These are phyloP conservation scores for Colossoma macropomum DNA, from an alignment of 2,113 vertebrate genomes.

Conservation along the genomic window DNA sequence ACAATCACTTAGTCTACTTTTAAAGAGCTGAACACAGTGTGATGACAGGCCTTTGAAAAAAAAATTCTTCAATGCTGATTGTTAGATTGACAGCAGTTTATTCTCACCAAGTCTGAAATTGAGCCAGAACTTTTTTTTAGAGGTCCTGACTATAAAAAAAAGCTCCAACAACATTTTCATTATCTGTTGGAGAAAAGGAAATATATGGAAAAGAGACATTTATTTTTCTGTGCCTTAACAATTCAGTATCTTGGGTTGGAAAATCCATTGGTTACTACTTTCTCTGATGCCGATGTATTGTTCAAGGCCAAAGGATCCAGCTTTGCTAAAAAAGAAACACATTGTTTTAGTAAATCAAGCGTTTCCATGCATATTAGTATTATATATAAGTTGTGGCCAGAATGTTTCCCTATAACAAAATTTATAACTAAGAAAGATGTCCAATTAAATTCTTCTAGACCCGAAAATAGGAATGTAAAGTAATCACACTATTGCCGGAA, in stretches of 20 bases:
- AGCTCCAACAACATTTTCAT: accelerated
- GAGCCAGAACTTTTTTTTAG: neutral
- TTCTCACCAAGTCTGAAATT: neutral
- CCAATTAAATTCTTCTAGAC: neutral
- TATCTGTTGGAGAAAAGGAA: neutral
- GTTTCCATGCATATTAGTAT: neutral
- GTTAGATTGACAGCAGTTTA: neutral
- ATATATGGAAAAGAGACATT: neutral
- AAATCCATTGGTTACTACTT: neutral
- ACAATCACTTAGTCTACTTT: neutral
- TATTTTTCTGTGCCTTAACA: neutral
- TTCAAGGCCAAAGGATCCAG: neutral
- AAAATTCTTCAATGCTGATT: neutral
- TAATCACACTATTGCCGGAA: conserved; percentile 6
- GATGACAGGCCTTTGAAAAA: neutral
- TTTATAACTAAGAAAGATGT: no score
- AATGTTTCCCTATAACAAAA: no score
- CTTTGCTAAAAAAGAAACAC: neutral
- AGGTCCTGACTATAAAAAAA: neutral
- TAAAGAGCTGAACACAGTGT: neutral
- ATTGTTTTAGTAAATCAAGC: neutral
- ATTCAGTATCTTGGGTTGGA: neutral
- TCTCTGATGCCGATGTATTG: neutral
- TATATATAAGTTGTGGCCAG: neutral
- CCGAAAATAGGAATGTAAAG: neutral